Base-by-base conservation (phyloP, 2,797 vertebrate genomes). In the Silurus lanzhouensis region DNA sequence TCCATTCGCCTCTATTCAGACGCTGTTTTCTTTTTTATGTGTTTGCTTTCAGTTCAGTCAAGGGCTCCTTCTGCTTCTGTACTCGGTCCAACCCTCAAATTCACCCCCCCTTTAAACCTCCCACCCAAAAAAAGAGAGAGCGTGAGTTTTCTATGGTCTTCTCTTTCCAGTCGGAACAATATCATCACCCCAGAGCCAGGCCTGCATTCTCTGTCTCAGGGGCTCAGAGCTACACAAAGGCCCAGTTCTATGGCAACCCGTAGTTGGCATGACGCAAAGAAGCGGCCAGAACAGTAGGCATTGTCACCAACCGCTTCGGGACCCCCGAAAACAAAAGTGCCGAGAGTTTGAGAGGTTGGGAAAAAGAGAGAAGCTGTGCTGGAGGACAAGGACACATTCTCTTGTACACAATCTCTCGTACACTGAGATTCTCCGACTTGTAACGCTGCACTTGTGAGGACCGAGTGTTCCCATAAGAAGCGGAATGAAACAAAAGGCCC, bases 231-330 rank as follows among this genome's bases (percentile, higher is more conserved):
- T 84, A 85, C 81, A 90, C 88, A 90, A 90, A 89, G 79, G 64
- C 86, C 81, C 60, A 87, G 85, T 84, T 81, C 89, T 88, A 91
- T 90, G 83, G 90, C 86, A 90, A 90, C 90, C 74, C 78, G 64
- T 81, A 82, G 74, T 84, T 90, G 90, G 88, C 88, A 87, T 87
- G 86, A 85, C 58, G 86, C 76, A 86, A 88, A 89, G 67, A 83
- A 87, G 85, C 79, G 61, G 63, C 66, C 55, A 90, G 86, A 88
- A 89, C 87, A 90, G 88, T 85, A 71, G 87, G 86, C 86, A 90
- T 89, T 88, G 86, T 88, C 81, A 83, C 82, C 83, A 80, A 79
- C 82, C 55, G 82, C 82, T 79, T 85, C 72, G 72, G 87, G 88
- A 88, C 74, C 83, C 75, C 84, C 82, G 46, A 81, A 85, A 85